Base-by-base conservation (phyloP, 2,797 vertebrate species). In the Hoplostethus atlanticus region DNA sequence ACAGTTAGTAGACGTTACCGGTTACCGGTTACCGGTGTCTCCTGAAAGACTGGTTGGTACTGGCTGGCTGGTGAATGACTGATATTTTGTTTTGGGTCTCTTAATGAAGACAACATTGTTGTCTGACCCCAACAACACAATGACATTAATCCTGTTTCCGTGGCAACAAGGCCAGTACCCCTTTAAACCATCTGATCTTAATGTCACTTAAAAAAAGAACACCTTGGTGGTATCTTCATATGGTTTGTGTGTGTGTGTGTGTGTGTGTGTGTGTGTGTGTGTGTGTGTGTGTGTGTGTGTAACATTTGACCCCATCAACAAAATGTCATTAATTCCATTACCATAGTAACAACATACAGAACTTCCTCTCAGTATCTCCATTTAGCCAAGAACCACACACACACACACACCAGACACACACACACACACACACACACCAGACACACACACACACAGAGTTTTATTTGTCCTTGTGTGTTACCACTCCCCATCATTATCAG, bases 201-300 rank as follows among this genome's bases (percentile, higher is more conserved):
- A 81, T 79, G 68, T 83, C 79, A 83, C 10, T 55, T 34, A 34
- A 5, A 71, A 63, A 71, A 58, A n/a, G 28, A 21, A 4, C 15
- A 21, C 17, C 17, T 42, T 38, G 42, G n/a, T 2, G 6, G 11
- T 63, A n/a, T 15, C 15, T 17, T 15, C 46, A 6, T 63, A 1
- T 34, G 21, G 4, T 34, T 34, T 34, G 4, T 34, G 34, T 34
- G 31, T 34, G 31, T 34, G 31, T 34, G 31, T 34, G 31, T 46
- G 44, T 47, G 34, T 34, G 34, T 34, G 34, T 34, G 34, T 34
- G 34, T 34, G 34, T 34, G 34, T 34, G 34, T 34, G 34, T 47
- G 11, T 47, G 44, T 47, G 44, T 12, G 44, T 47, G 44, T 12
- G 12, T 12, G 12, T 47, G 44, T 34, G 1, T 48, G 10, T 6